phyloP scores from a whole-genome alignment of 1,140 invertebrate genomes.

The Penaeus vannamei region DNA sequence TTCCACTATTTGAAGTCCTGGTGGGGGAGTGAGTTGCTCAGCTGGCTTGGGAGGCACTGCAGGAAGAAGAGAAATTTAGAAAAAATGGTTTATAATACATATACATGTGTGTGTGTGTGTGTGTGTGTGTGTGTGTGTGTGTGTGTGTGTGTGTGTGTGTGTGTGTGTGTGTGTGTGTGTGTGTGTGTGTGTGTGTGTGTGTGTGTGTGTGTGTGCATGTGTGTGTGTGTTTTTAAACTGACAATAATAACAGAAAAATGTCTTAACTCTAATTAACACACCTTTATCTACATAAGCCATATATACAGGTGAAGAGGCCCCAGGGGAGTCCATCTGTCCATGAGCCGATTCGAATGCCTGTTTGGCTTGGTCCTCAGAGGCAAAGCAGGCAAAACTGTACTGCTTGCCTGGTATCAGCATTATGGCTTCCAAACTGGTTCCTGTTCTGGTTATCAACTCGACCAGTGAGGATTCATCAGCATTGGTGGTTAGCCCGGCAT shows the following conservation, averaged over 20 bases:
- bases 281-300: slow-evolving; percentile 77
- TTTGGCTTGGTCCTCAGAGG: slow-evolving; percentile 72
- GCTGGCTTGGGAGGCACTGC: slow-evolving; percentile 68
- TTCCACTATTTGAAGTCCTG: slow-evolving; percentile 81
- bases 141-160: too few relatives aligned
- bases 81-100: too few relatives aligned
- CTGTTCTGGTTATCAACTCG: slow-evolving; percentile 73
- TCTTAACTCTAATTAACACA: slow-evolving; percentile 69
- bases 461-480: slow-evolving; percentile 78
- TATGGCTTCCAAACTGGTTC: slow-evolving; percentile 75
- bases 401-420: slow-evolving; percentile 82
- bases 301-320: slow-evolving; percentile 77
- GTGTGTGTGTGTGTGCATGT: too few relatives aligned
- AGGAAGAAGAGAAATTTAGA: neutral
- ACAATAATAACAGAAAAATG: neutral
- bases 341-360: slow-evolving; percentile 75
- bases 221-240: too few relatives aligned
- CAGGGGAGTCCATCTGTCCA: slow-evolving; percentile 73
- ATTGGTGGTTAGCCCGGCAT: slow-evolving; percentile 83
- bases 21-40: slow-evolving; percentile 73
- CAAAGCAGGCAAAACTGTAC: slow-evolving; percentile 81
- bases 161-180: too few relatives aligned
- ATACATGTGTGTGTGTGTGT: too few relatives aligned
- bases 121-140: too few relatives aligned
- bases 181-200: too few relatives aligned